A percentile compares a stretch with the other conserved stretches of the same genome.
Evolutionary conservation across 2,888 invertebrate species (phyloP).

Genomic region (Zonitis immaculata): DNA sequence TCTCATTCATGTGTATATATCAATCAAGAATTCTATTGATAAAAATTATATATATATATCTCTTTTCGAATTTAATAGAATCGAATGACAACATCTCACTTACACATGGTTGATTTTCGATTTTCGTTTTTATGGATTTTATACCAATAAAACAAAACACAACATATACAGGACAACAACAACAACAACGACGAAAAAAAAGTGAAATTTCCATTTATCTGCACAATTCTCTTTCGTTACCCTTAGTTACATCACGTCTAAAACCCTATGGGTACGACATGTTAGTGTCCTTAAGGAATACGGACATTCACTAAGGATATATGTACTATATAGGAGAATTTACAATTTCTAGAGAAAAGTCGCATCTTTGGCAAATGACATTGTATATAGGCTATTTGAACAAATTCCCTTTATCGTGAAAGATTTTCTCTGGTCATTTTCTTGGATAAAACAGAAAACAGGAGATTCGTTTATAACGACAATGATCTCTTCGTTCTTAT

Average conservation of each 20-base stretch:
- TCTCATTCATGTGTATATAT: no score
- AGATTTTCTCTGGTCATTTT: conserved; percentile 8
- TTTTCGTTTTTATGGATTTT: no score
- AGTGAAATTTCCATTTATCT: conserved; percentile 25
- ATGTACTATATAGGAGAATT: conserved; percentile 29
- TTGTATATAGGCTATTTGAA: conserved; percentile 24
- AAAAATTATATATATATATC: background rate
- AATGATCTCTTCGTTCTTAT: no score
- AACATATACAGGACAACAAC: no score
- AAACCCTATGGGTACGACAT: conserved; percentile 27
- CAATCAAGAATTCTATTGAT: background rate
- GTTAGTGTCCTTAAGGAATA: conserved; percentile 27
- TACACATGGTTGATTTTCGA: conserved; percentile 26
- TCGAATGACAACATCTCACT: conserved; percentile 3
- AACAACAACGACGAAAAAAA: no score
- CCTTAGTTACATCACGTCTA: conserved; percentile 33
- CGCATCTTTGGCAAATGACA: conserved; percentile 27
- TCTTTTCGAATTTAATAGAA: background rate
- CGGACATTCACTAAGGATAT: no score
- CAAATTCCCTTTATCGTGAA: conserved; percentile 20
- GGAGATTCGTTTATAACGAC: no score
- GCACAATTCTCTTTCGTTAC: conserved; percentile 30
- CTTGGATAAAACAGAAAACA: no score
- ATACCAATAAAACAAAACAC: no score
- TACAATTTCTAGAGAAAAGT: conserved; percentile 27